Base-by-base conservation (phyloP, 2,113 vertebrate genomes). In the Oncorhynchus tshawytscha region DNA sequence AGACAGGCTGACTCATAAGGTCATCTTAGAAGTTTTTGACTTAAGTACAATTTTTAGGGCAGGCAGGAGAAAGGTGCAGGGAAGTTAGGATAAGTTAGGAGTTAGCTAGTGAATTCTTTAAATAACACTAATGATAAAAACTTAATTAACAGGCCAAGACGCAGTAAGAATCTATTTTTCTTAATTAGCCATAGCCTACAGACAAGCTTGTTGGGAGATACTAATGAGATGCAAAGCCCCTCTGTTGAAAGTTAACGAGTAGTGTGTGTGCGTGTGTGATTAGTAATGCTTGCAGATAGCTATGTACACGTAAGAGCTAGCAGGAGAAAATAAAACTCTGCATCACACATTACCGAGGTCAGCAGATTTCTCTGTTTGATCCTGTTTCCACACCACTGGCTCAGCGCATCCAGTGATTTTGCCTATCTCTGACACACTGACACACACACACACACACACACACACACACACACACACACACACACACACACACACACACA, bases 201-300 rank as follows among this genome's bases (percentile, higher is more conserved):
- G 66, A 86, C 77, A 65, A 70, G 20, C 70, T 78, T 81, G 34
- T 80, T 70, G 62, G 68, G 16, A 54, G 20, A 54, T 6, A 1
- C 62, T 85, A 87, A 88, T 88, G 70, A 84, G 81, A 85, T 80
- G 77, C 74, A 85, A 82, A 86, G 75, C 77, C 2, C 73, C 7
- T 67, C 49, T 71, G 73, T 71, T 79, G 72, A 71, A 82, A 86
- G 79, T 79, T 70, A 54, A 4, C 51, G 51, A 54, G 16, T 54
- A 54, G 51, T 16, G 16, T 18, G 45, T 49, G 34, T 29, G 7
- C 8, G 16, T 22, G 45, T 13, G 57, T 66, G 70, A 66, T 39
- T 70, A 70, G 60, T 31, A 71, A 75, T 13, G 68, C 49, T 65
- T 74, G 62, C 76, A 81, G 78, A 71, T 81, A 69, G 54, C 71